Percentiles rank a stretch among this genome's conserved stretches.
Conservation (phyloP, 1,140 invertebrate genomes). For the Chironomus striatipennis region DNA sequence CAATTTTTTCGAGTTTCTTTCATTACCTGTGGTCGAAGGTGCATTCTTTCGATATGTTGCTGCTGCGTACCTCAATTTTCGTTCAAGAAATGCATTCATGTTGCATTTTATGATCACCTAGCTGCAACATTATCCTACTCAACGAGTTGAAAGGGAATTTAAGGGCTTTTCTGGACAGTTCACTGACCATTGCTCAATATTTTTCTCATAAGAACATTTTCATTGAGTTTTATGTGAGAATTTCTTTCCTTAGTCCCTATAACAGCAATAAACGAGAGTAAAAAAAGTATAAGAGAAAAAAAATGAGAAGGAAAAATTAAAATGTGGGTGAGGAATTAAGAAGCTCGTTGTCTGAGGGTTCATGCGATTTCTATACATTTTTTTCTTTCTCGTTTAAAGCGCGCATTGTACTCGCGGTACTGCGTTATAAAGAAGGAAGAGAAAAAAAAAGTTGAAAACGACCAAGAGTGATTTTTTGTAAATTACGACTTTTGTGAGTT, state of each 20-base stretch:
- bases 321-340: neutral
- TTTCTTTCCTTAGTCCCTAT: neutral
- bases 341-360: neutral
- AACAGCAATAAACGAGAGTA: neutral
- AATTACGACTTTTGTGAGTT: constrained; percentile 22
- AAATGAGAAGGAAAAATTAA: constrained; percentile 1
- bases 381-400: neutral
- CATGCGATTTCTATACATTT: neutral
- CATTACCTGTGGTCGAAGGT: neutral
- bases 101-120: constrained; percentile 17
- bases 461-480: constrained; percentile 19
- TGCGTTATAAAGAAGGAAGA: constrained; percentile 6
- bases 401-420: neutral
- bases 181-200: neutral
- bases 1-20: neutral
- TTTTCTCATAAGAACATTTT: too few species aligned
- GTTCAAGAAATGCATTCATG: neutral
- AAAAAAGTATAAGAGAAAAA: neutral
- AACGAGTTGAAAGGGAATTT: constrained; percentile 22
- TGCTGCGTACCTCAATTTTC: neutral
- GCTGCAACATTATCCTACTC: constrained; percentile 1
- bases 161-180: constrained; percentile 6
- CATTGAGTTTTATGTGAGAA: neutral
- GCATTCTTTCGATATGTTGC: neutral
- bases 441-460: constrained; percentile 1